A percentile compares a stretch with the other conserved stretches of the same genome.
These are phyloP conservation scores for Proctacanthus coquilletti DNA, from an alignment of 1,140 invertebrate species.

Conservation along the genomic window DNA sequence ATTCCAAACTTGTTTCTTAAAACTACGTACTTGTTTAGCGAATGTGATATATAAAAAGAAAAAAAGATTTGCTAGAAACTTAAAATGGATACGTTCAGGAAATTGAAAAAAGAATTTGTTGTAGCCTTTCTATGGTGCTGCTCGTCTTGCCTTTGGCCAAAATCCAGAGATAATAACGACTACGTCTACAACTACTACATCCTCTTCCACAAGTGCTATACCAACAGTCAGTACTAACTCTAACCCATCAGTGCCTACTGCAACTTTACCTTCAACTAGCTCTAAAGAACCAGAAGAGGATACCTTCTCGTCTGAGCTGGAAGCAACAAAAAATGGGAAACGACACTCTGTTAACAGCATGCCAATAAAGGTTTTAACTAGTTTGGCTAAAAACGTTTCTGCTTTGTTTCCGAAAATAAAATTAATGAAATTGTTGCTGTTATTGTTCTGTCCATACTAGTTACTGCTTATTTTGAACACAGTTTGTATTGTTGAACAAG, in stretches of 20 bases:
- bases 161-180: slow-evolving; percentile 26
- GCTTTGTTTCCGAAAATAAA: background rate
- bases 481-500: too few species aligned
- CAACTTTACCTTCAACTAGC: background rate
- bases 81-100: too few species aligned
- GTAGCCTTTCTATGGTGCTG: slow-evolving; percentile 26
- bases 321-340: slow-evolving; percentile 12
- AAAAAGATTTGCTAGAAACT: too few species aligned
- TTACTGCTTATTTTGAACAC: too few species aligned
- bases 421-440: background rate
- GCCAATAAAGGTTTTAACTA: slow-evolving; percentile 7
- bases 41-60: too few species aligned
- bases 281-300: background rate
- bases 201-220: slow-evolving; percentile 13
- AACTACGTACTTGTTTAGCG: too few species aligned
- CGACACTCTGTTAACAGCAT: slow-evolving; percentile 10
- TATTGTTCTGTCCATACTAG: too few species aligned
- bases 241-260: background rate
- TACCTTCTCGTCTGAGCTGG: slow-evolving; percentile 3
- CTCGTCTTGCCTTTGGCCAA: slow-evolving; percentile 26
- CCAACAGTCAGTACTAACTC: slow-evolving; percentile 12
- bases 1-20: too few species aligned
- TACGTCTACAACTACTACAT: slow-evolving; percentile 15
- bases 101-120: too few species aligned
- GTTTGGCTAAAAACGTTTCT: background rate